Conservation (phyloP, 1,140 invertebrate species). For the Drosophila orena region DNA sequence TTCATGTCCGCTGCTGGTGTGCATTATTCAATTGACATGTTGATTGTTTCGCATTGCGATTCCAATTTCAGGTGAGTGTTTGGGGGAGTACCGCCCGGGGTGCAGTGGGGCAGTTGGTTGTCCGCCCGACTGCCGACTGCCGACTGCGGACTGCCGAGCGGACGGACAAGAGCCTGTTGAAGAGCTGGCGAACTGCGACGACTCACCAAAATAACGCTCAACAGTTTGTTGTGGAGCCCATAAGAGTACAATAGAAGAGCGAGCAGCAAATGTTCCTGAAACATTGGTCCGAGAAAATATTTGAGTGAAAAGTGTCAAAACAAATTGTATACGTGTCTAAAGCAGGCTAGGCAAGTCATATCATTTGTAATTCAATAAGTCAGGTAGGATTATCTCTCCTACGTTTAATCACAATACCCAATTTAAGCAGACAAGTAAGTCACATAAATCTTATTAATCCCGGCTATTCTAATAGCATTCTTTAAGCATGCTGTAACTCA, state of each 20-base stretch:
- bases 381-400: no score
- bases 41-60: conserved; percentile 73
- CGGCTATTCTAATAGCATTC: no score
- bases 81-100: conserved; percentile 12
- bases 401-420: no score
- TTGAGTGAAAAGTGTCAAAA: no score
- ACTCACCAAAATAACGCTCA: conserved; percentile 74
- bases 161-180: conserved; percentile 68
- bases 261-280: conserved; percentile 34
- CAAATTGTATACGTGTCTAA: neutral
- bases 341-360: no score
- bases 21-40: conserved; percentile 78
- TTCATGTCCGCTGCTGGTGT: conserved; percentile 37
- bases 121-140: no score
- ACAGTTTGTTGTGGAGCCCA: conserved; percentile 67
- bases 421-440: no score
- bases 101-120: no score
- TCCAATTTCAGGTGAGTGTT: conserved; percentile 50
- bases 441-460: no score
- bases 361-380: no score
- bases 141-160: neutral
- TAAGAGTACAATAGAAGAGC: neutral
- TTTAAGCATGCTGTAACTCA: no score
- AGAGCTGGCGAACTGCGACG: conserved; percentile 54
- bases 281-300: conserved; percentile 28